Conservation (phyloP, 30 jellyfish, hydroid and myxozoan species). For the Hydractinia echinata region DNA sequence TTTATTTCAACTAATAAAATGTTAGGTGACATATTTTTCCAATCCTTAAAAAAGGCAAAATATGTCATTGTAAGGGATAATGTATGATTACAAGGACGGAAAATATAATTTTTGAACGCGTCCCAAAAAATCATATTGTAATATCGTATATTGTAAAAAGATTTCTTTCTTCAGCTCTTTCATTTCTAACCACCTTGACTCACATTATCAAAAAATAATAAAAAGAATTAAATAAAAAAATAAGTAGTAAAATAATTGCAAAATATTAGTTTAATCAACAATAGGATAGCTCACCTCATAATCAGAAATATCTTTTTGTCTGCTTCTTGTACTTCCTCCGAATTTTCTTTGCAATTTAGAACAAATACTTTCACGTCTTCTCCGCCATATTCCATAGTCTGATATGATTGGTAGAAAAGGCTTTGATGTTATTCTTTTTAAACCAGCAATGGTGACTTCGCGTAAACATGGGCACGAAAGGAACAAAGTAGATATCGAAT, state of each 20-base stretch:
- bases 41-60: no score
- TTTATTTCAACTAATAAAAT: no score
- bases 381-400: constrained; percentile 44
- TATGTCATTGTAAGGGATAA: no score
- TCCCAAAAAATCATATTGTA: no score
- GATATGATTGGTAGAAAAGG: constrained; percentile 73
- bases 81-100: no score
- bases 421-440: constrained; percentile 51
- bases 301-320: neutral
- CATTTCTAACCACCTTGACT: no score
- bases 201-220: no score
- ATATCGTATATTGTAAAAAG: no score
- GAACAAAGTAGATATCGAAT: constrained; percentile 37
- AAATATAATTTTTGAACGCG: no score
- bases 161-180: no score
- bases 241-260: neutral
- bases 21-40: no score
- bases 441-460: constrained; percentile 55
- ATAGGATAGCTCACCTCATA: neutral
- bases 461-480: constrained; percentile 33
- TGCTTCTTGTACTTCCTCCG: neutral
- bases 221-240: neutral
- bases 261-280: neutral
- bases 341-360: neutral
- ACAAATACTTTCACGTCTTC: constrained; percentile 18